Base-by-base conservation (phyloP, 2,113 vertebrate genomes). In the Solea senegalensis region DNA sequence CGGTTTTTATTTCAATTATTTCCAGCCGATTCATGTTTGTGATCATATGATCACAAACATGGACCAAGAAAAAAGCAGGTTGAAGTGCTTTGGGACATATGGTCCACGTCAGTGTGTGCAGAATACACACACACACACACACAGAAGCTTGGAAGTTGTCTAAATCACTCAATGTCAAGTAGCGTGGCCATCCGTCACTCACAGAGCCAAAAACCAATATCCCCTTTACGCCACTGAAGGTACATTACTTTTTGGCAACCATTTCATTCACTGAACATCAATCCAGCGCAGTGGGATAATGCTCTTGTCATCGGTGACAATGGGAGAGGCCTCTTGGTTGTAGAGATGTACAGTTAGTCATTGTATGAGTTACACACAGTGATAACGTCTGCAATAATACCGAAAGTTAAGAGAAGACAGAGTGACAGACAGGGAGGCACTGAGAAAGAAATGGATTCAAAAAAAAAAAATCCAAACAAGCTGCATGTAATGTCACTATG, bases 161-260 rank as follows among this genome's bases (percentile, higher is more conserved):
- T 65, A 74, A 76, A 80, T 82, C 73, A 56, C 53, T 77, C 65
- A 77, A 43, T 54, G 76, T 76, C 34, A 45, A 79, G 78, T 66
- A 62, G 34, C 77, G 73, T 12, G 64, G 80, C 83, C 71, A 86
- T 86, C 76, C 76, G 80, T 86, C 90, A 88, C 67, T 76, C 81
- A 83, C 74, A 66, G 39, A 72, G 13, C 62, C 69, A 65, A 78
- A 80, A 83, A 76, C 74, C 76, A 80, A 62, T 72, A 82, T 45
- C 58, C 44, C 50, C 69, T 75, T 69, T 45, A 63, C 78, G 70
- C 43, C 54, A 69, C 40, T 44, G 70, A 65, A 69, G 61, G 81
- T 76, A 69, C 60, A 74, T 71, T 68, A 74, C 68, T 76, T 76
- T 78, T 81, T 78, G 75, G 60, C 67, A 80, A 68, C 63, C 39